Conservation (phyloP, 2,113 vertebrate species). For the Epinephelus lanceolatus region DNA sequence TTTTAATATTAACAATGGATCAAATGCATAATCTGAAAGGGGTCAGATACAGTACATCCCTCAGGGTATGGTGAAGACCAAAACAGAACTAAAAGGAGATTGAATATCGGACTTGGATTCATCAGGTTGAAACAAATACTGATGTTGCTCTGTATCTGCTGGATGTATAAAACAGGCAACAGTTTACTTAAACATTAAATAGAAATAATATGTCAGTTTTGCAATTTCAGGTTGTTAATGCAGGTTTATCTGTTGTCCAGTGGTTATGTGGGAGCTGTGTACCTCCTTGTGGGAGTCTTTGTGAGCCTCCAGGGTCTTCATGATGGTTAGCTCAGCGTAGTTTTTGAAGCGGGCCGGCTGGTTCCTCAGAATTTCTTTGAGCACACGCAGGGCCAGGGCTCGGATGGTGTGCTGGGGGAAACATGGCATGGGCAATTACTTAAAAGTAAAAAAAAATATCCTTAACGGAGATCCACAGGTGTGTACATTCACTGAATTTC, state of each 20-base stretch:
- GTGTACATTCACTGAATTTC: neutral
- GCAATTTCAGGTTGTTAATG: neutral
- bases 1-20: neutral
- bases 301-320: constrained; percentile 99
- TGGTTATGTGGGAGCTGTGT: neutral
- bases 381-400: constrained; percentile 93
- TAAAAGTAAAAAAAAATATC: neutral
- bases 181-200: neutral
- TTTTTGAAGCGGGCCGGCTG: constrained; percentile 98
- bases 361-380: constrained; percentile 96
- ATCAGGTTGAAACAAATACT: neutral
- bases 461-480: neutral
- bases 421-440: neutral
- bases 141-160: neutral
- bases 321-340: constrained; percentile 97
- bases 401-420: constrained; percentile 92
- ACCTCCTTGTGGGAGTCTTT: constrained; percentile 99
- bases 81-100: too few species aligned
- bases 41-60: neutral
- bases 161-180: neutral
- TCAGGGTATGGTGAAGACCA: too few species aligned
- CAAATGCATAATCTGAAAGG: neutral
- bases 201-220: neutral
- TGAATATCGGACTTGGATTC: too few species aligned
- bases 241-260: neutral